phyloP scores from a whole-genome alignment of 1,140 invertebrate genomes.

The Steinernema khuongi region DNA sequence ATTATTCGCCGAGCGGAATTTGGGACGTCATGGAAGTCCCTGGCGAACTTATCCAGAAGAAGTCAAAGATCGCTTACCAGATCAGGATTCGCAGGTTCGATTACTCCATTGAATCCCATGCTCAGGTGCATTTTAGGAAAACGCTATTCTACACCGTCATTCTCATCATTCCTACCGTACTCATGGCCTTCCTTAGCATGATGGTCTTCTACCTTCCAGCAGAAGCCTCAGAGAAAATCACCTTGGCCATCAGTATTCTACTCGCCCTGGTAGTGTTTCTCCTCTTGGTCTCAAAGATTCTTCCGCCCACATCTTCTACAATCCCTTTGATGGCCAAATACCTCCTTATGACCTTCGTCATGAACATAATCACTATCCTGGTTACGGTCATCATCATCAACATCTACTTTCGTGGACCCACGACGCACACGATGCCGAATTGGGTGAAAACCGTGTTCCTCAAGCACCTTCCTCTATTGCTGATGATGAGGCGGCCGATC shows the following conservation, averaged over 20 bases:
- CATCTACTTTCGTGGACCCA: slow-evolving; percentile 91
- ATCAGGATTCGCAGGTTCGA: slow-evolving; percentile 51
- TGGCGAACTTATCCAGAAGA: slow-evolving; percentile 66
- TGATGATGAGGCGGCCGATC: slow-evolving; percentile 34
- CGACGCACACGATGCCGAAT: slow-evolving; percentile 78
- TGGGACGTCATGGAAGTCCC: slow-evolving; percentile 98
- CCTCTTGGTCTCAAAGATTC: slow-evolving; percentile 90
- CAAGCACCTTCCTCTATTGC: slow-evolving; percentile 61
- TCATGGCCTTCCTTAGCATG: slow-evolving; percentile 96
- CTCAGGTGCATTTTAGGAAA: slow-evolving; percentile 66
- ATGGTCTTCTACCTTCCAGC: slow-evolving; percentile 91
- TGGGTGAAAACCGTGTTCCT: slow-evolving; percentile 86
- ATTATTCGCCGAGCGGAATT: slow-evolving; percentile 84
- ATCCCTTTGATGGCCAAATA: slow-evolving; percentile 94
- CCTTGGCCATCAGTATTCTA: slow-evolving; percentile 92
- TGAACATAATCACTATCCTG: slow-evolving; percentile 97
- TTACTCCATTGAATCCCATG: not conserved
- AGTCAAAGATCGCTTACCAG: slow-evolving; percentile 52
- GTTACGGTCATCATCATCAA: slow-evolving; percentile 97
- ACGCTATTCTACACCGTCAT: slow-evolving; percentile 98
- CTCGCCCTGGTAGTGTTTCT: slow-evolving; percentile 97
- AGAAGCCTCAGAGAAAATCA: slow-evolving; percentile 79
- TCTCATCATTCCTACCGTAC: slow-evolving; percentile 90
- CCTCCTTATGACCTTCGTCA: slow-evolving; percentile 95
- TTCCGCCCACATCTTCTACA: slow-evolving; percentile 89